Percentiles rank a stretch among this genome's conserved stretches.
Conservation (phyloP, 1,140 invertebrate species). For the Chrysomallon squamiferum region DNA sequence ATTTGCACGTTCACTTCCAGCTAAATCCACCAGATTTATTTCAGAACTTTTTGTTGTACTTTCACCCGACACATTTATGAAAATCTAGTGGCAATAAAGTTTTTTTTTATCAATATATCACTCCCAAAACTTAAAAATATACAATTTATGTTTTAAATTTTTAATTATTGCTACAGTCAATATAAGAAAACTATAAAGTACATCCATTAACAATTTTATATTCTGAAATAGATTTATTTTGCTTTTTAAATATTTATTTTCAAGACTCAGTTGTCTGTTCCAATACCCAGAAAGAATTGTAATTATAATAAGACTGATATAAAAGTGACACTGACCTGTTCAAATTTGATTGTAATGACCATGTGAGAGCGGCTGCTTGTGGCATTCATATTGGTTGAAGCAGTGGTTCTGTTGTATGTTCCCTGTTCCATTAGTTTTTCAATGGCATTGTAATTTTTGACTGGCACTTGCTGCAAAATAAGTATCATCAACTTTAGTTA, state of each 20-base stretch:
- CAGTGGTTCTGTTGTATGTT: conserved; percentile 69
- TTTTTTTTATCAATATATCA: too few species aligned
- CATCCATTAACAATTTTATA: too few species aligned
- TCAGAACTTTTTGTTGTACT: conserved; percentile 68
- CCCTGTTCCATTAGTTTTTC: conserved; percentile 69
- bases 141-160: too few species aligned
- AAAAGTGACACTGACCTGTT: conserved; percentile 32
- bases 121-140: too few species aligned
- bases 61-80: conserved; percentile 59
- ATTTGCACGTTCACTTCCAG: conserved; percentile 69
- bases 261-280: too few species aligned
- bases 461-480: conserved; percentile 62
- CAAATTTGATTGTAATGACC: conserved; percentile 49
- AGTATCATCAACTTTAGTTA: too few species aligned
- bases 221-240: too few species aligned
- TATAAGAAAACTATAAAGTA: too few species aligned
- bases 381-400: conserved; percentile 72
- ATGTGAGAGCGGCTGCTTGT: conserved; percentile 63
- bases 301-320: too few species aligned
- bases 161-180: too few species aligned
- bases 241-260: too few species aligned
- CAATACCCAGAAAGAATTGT: too few species aligned
- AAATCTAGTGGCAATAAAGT: conserved; percentile 49
- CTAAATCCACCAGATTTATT: conserved; percentile 71
- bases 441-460: conserved; percentile 68